Percentiles rank a stretch among this genome's conserved stretches.
These are phyloP conservation scores for Lycocorax pyrrhopterus DNA, from an alignment of 2,113 vertebrate genomes.

Conservation along the genomic window DNA sequence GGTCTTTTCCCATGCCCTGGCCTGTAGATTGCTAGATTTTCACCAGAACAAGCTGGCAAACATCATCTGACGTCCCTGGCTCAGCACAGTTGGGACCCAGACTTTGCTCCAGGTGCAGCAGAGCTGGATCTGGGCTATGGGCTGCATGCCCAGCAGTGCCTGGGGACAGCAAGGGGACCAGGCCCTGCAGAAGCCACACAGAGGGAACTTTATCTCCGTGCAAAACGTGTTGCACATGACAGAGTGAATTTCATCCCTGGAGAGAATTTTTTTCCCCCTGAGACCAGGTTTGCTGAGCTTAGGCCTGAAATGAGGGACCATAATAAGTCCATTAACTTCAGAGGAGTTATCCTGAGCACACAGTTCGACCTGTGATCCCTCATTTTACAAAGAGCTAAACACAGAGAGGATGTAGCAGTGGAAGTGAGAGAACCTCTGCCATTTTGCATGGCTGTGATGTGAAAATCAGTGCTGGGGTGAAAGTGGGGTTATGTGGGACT, in stretches of 20 bases:
- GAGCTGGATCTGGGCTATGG: background rate
- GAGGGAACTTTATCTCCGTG: background rate
- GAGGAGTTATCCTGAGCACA: slow-evolving; percentile 40
- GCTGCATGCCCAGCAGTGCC: background rate
- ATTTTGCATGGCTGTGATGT: background rate
- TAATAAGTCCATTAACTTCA: slow-evolving; percentile 47
- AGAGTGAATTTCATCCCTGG: background rate
- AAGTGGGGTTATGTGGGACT: background rate
- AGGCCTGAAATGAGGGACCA: slow-evolving; percentile 18
- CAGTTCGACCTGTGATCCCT: background rate
- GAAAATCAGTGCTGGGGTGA: background rate
- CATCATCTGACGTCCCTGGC: rapidly evolving
- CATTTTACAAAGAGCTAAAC: background rate
- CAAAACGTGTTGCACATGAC: background rate
- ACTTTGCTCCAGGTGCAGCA: background rate
- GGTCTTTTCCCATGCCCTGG: background rate
- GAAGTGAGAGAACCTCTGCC: background rate
- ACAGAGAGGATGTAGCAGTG: background rate
- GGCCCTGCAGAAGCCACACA: background rate
- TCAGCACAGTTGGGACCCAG: background rate
- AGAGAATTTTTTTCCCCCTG: background rate
- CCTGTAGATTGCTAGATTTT: background rate
- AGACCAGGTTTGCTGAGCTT: slow-evolving; percentile 51
- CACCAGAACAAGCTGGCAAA: background rate
- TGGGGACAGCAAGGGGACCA: background rate